Percentiles rank a stretch among this genome's conserved stretches.
These are phyloP conservation scores for Condylostylus longicornis DNA, from an alignment of 1,140 invertebrate species.

Conservation along the genomic window DNA sequence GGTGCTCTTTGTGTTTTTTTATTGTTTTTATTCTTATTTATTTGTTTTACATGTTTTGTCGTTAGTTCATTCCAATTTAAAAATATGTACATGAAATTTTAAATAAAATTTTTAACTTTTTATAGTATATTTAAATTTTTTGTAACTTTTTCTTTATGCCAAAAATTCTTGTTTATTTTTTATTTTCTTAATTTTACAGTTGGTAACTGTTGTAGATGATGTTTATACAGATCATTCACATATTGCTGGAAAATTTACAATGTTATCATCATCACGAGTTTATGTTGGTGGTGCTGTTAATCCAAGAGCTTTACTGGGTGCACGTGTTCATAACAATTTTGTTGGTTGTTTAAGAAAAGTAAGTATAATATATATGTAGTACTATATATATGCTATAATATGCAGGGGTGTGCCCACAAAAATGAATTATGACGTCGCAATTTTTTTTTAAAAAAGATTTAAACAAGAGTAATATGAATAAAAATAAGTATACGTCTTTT, in stretches of 20 bases:
- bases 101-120: too few species aligned
- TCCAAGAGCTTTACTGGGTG: conserved; percentile 58
- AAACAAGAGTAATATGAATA: too few species aligned
- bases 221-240: conserved; percentile 82
- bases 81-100: too few species aligned
- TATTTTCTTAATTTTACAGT: conserved; percentile 45
- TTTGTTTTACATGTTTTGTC: too few species aligned
- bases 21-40: not conserved
- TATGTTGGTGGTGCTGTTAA: conserved; percentile 82
- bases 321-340: conserved; percentile 78
- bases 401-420: too few species aligned
- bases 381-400: not conserved
- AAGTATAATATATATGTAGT: conserved; percentile 21
- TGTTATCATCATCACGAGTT: conserved; percentile 71
- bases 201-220: conserved; percentile 81
- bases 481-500: too few species aligned
- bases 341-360: conserved; percentile 92
- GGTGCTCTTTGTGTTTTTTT: too few species aligned
- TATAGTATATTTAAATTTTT: too few species aligned
- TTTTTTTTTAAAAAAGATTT: too few species aligned
- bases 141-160: conserved; percentile 2
- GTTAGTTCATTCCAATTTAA: too few species aligned
- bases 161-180: not conserved
- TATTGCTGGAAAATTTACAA: conserved; percentile 79
- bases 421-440: too few species aligned